Conservation (phyloP, 2,888 invertebrate species). For the Eupithecia inturbata region DNA sequence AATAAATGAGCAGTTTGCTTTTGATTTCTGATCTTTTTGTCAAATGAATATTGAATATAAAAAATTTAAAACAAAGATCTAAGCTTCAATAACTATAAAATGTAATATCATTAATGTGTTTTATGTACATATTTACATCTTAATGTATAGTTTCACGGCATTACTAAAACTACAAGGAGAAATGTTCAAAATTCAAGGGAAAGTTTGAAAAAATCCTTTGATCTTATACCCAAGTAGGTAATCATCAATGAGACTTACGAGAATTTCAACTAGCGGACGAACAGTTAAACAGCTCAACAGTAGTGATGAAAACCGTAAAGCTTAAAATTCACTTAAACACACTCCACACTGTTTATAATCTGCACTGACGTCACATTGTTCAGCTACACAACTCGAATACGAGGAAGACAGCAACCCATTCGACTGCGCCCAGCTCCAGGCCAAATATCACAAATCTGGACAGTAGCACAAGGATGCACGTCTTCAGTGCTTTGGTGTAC, state of each 20-base stretch:
- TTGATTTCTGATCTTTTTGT: conserved; percentile 15
- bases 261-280: conserved; percentile 70
- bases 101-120: conserved; percentile 76
- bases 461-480: conserved; percentile 59
- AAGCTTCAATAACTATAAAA: conserved; percentile 66
- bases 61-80: conserved; percentile 59
- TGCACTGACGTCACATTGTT: conserved; percentile 46
- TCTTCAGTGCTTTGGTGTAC: conserved; percentile 38
- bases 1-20: conserved; percentile 50
- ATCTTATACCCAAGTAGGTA: conserved; percentile 54
- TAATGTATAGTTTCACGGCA: conserved; percentile 62
- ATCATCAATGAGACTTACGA: conserved; percentile 56
- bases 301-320: conserved; percentile 51
- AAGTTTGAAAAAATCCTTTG: conserved; percentile 50
- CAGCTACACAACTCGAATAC: conserved; percentile 74
- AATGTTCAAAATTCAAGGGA: conserved; percentile 55
- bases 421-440: conserved; percentile 71
- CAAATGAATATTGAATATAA: conserved; percentile 20
- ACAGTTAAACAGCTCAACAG: conserved; percentile 64
- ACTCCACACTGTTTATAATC: conserved; percentile 47
- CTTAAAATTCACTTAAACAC: conserved; percentile 52
- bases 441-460: conserved; percentile 67
- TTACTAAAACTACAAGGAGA: conserved; percentile 65
- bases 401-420: conserved; percentile 70
- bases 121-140: conserved; percentile 84